phyloP scores from a whole-genome alignment of 2,797 vertebrate species.

The Synaphobranchus kaupii region DNA sequence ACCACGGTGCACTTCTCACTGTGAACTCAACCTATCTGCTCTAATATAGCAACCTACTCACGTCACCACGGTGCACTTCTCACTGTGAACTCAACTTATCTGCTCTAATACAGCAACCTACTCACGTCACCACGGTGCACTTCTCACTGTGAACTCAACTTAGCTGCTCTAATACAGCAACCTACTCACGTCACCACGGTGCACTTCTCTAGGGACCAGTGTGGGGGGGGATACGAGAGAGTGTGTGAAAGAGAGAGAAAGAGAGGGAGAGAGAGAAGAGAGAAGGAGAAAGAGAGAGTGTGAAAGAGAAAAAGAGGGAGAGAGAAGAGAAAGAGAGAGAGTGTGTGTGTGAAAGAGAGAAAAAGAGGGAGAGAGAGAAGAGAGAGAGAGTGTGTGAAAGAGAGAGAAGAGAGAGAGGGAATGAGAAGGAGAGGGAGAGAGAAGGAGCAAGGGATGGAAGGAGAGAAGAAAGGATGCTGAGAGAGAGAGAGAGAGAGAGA shows the following conservation, averaged over 20 bases:
- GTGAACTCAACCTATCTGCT: no score
- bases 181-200: no score
- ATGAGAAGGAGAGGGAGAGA: background rate
- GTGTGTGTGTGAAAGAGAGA: background rate
- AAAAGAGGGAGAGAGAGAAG: background rate
- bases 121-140: no score
- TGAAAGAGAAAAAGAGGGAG: background rate
- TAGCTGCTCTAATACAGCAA: no score
- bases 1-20: no score
- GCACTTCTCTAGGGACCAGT: background rate
- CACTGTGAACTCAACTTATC: no score
- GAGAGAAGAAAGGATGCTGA: background rate
- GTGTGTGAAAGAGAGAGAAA: no score
- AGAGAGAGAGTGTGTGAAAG: background rate
- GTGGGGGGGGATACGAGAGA: background rate
- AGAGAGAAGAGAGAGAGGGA: background rate
- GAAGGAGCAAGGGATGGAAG: background rate
- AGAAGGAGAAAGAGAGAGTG: background rate
- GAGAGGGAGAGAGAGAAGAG: background rate
- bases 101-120: no score
- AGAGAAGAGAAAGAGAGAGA: no score
- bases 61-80: no score
- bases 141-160: no score
- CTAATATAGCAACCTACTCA: no score
- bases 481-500: background rate